Conservation (phyloP, 2,888 invertebrate species). For the Andrena dorsata region DNA sequence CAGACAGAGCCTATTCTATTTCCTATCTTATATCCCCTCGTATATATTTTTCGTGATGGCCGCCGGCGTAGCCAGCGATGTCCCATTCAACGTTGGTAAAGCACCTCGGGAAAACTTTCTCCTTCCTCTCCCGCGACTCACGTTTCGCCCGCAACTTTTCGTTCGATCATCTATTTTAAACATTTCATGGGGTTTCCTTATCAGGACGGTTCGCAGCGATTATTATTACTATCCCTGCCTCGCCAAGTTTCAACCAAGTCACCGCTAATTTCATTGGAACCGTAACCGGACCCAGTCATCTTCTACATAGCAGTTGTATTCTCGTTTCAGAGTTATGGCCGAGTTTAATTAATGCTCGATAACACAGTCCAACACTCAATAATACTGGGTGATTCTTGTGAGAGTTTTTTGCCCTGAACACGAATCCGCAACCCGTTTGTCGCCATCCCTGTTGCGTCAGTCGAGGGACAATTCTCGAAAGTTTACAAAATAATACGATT, state of each 20-base stretch:
- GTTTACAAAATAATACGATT: constrained; percentile 53
- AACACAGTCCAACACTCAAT: too few species aligned
- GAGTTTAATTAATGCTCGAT: background rate
- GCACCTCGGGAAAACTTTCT: constrained; percentile 39
- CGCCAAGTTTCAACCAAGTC: background rate
- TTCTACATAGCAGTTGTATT: background rate
- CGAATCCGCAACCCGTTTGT: too few species aligned
- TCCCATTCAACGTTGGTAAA: constrained; percentile 35
- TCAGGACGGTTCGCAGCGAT: constrained; percentile 12
- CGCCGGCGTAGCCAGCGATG: constrained; percentile 39
- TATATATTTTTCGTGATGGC: constrained; percentile 51
- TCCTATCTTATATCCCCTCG: constrained; percentile 62
- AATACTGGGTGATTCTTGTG: too few species aligned
- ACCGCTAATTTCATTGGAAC: constrained; percentile 1
- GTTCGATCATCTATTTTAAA: background rate
- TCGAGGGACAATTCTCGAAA: constrained; percentile 30
- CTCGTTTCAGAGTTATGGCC: background rate
- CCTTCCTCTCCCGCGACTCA: constrained; percentile 12
- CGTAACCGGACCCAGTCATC: background rate
- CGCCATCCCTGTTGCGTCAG: constrained; percentile 42
- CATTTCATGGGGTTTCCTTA: constrained; percentile 6
- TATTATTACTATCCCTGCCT: constrained; percentile 12
- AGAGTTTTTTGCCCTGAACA: too few species aligned
- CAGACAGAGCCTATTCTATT: constrained; percentile 70
- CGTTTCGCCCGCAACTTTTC: constrained; percentile 4